phyloP scores from a whole-genome alignment of 2,797 vertebrate species.

The Cossypha caffra region DNA sequence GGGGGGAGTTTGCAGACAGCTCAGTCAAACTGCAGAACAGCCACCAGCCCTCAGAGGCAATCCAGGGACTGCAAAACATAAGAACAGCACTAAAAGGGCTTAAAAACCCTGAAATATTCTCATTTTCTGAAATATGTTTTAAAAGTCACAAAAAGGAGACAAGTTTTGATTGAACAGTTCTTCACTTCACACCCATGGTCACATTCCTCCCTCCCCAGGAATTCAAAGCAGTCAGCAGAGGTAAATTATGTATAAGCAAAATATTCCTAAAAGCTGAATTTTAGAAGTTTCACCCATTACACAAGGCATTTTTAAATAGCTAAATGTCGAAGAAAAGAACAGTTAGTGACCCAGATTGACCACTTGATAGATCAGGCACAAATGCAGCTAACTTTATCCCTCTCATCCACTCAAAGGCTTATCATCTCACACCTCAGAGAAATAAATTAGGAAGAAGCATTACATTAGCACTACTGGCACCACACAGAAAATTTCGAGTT shows the following conservation, averaged over 20 bases:
- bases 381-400: conserved; percentile 49
- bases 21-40: neutral
- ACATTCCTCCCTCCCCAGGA: neutral
- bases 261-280: conserved; percentile 31
- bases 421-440: conserved; percentile 40
- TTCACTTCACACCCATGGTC: neutral
- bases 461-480: neutral
- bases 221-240: neutral
- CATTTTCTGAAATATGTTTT: neutral
- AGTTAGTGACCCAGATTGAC: neutral
- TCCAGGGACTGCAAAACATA: neutral
- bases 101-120: neutral
- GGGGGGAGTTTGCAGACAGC: neutral
- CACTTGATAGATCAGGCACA: conserved; percentile 48
- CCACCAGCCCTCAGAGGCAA: neutral
- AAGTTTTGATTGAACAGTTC: neutral
- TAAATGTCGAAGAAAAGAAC: neutral
- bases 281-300: neutral
- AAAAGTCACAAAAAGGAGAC: neutral
- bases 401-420: conserved; percentile 56
- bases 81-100: neutral
- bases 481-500: neutral
- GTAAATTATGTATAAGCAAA: conserved; percentile 28
- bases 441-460: conserved; percentile 33
- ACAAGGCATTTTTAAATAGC: neutral